Conservation (phyloP, 2,797 vertebrate genomes). For the Anguilla obscura region DNA sequence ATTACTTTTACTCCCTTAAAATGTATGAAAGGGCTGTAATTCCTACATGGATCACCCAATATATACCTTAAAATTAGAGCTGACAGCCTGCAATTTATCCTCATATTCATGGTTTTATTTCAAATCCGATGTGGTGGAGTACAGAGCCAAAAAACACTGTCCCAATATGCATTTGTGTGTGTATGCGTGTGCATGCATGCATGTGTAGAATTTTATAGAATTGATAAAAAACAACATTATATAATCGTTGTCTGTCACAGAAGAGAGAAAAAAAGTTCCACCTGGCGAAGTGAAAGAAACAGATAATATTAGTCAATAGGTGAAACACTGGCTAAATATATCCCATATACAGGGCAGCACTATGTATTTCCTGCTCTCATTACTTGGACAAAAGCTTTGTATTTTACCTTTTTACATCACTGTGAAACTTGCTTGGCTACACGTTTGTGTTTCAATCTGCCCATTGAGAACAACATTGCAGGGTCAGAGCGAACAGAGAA, state of each 20-base stretch:
- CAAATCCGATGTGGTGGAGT: too few species aligned
- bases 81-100: too few species aligned
- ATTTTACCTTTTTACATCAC: neutral
- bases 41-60: too few species aligned
- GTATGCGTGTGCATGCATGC: neutral
- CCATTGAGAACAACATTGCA: neutral
- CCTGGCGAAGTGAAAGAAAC: neutral
- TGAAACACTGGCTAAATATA: neutral
- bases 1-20: too few species aligned
- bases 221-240: neutral
- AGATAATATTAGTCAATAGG: neutral
- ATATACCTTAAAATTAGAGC: too few species aligned
- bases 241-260: neutral
- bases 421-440: neutral
- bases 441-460: neutral
- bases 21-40: too few species aligned
- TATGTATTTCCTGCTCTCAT: neutral
- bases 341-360: neutral
- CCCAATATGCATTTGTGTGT: too few species aligned
- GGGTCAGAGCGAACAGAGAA: slow-evolving; percentile 22
- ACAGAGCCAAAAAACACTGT: too few species aligned
- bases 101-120: too few species aligned
- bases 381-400: neutral
- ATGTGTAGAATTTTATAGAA: neutral
- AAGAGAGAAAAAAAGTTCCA: neutral